phyloP scores from a whole-genome alignment of 2,797 vertebrate genomes.

The Crypturellus tataupa region DNA sequence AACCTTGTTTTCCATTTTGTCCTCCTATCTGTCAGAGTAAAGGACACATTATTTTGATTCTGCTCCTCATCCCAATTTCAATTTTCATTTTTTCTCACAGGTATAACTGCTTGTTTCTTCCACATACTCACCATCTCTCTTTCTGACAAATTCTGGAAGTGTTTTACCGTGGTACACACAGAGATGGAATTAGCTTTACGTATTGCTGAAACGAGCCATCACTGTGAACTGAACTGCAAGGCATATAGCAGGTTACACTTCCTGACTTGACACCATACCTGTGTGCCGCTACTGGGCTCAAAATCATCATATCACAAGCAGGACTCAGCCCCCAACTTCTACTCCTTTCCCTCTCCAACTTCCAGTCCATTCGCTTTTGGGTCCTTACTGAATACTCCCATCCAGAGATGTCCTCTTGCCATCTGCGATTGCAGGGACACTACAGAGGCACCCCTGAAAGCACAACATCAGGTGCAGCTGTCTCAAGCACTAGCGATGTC shows the following conservation, averaged over 20 bases:
- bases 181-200: background rate
- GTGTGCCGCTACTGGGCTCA: background rate
- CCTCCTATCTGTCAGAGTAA: background rate
- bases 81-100: background rate
- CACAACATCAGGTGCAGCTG: background rate
- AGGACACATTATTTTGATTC: background rate
- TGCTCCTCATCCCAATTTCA: background rate
- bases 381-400: background rate
- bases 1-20: background rate
- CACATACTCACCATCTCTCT: background rate
- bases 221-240: background rate
- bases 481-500: background rate
- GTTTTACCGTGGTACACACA: background rate
- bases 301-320: background rate
- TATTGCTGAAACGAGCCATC: background rate
- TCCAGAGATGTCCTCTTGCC: background rate
- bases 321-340: background rate
- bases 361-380: background rate
- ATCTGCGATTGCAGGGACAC: background rate
- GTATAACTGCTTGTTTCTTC: no score
- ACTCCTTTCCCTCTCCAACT: background rate
- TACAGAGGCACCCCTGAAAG: background rate
- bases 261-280: background rate
- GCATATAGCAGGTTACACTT: background rate
- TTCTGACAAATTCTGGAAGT: background rate